Evolutionary conservation across 2,888 invertebrate genomes (phyloP).

Genomic region (Liposcelis brunnea): DNA sequence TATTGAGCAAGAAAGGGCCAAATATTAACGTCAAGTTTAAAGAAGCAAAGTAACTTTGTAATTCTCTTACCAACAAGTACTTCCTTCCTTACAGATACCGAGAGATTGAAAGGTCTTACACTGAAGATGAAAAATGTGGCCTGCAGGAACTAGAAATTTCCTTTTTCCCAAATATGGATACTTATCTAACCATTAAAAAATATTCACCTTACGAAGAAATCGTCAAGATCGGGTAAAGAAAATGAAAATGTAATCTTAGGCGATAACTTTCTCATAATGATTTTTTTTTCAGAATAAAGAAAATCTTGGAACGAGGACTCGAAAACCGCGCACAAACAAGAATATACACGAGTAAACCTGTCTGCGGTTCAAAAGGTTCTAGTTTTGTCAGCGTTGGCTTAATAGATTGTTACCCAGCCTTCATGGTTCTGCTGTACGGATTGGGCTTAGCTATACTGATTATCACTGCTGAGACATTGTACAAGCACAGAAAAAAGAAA

Average conservation of each 20-base stretch:
- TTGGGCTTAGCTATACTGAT: constrained; percentile 28
- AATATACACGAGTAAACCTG: constrained; percentile 39
- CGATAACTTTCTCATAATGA: too few relatives aligned
- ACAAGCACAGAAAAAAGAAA: too few relatives aligned
- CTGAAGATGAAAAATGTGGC: constrained; percentile 20
- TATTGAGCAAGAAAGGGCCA: too few relatives aligned
- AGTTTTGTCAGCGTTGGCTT: constrained; percentile 45
- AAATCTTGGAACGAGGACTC: constrained; percentile 40
- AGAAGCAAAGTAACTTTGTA: too few relatives aligned
- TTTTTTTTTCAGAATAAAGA: constrained; percentile 31
- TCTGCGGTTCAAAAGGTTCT: constrained; percentile 35
- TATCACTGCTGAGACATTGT: constrained; percentile 20
- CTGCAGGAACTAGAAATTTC: constrained; percentile 23
- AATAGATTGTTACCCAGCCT: constrained; percentile 35
- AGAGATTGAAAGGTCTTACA: constrained; percentile 17
- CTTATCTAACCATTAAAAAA: constrained; percentile 36
- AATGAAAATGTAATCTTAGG: too few relatives aligned
- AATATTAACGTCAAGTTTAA: too few relatives aligned
- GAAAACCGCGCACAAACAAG: constrained; percentile 35
- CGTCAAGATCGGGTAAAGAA: constrained; percentile 36
- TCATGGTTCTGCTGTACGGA: constrained; percentile 33
- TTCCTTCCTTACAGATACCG: too few relatives aligned
- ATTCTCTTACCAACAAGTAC: too few relatives aligned
- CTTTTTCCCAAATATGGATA: constrained; percentile 34
- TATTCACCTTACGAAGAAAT: constrained; percentile 35